Evolutionary conservation across 30 jellyfish, hydroid and myxozoan species (phyloP), one percentile per base, ranked within the genome.

Genomic region (Turritopsis rubra): DNA sequence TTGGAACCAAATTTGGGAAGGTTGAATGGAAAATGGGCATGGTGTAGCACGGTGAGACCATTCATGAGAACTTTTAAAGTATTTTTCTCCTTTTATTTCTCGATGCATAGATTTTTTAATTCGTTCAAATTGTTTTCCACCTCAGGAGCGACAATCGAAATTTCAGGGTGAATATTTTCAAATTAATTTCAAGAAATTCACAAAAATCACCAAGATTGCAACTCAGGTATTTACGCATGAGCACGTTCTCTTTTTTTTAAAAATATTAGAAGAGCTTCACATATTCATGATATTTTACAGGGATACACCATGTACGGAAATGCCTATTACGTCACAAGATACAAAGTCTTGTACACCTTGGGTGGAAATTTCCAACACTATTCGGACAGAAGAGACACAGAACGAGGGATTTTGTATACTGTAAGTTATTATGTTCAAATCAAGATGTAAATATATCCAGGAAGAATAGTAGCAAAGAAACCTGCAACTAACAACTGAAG

Each of bases 221-320:
- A 93, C 99, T n/a, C 96, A 93, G 98, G 98, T 93, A 60, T 13
- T 83, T n/a, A n/a, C n/a, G n/a, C n/a, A n/a, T n/a, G n/a, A n/a
- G n/a, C n/a, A n/a, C n/a, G n/a, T n/a, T n/a, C n/a, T n/a, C n/a
- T n/a, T n/a, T n/a, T n/a, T n/a, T n/a, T n/a, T n/a, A n/a, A n/a
- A n/a, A n/a, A n/a, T n/a, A n/a, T n/a, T n/a, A n/a, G n/a, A n/a
- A n/a, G n/a, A n/a, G n/a, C n/a, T n/a, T n/a, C n/a, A n/a, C n/a
- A n/a, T n/a, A n/a, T n/a, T n/a, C n/a, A n/a, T n/a, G n/a, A n/a
- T n/a, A n/a, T n/a, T n/a, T 28, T 52, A 18, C 66, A 90, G 97
- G 97, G 97, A 52, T 75, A 84, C 88, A 65, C 84, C 52, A 85
- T 90, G 95, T 72, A 79, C 29, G 97, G 95, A 18, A 88, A 90